Conservation (phyloP, 2,888 invertebrate genomes). For the Sinopyrophorus schimmeli region DNA sequence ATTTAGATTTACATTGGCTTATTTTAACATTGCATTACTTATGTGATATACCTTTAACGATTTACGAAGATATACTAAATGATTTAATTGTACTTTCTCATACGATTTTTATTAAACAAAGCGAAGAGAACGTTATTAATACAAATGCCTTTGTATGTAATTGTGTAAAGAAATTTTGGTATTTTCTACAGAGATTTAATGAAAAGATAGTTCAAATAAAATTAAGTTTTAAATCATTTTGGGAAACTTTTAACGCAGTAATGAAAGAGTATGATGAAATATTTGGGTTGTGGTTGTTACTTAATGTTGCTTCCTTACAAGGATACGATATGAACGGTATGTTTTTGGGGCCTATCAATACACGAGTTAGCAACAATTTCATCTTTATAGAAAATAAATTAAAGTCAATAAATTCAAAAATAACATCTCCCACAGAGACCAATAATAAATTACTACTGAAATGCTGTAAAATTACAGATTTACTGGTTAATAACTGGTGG, state of each 20-base stretch:
- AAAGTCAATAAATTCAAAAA: conserved; percentile 36
- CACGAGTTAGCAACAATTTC: conserved; percentile 41
- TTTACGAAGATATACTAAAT: conserved; percentile 36
- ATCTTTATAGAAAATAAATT: conserved; percentile 42
- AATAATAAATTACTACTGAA: conserved; percentile 37
- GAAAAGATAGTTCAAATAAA: conserved; percentile 22
- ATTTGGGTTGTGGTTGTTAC: conserved; percentile 44
- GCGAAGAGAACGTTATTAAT: conserved; percentile 8
- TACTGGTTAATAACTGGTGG: conserved; percentile 47
- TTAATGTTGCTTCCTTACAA: conserved; percentile 41
- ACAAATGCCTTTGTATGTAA: conserved; percentile 40
- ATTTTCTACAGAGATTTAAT: conserved; percentile 41
- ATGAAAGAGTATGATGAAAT: conserved; percentile 40
- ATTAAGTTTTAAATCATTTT: conserved; percentile 38
- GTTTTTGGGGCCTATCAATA: conserved; percentile 28
- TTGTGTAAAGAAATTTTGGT: conserved; percentile 46
- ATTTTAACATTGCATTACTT: conserved; percentile 22
- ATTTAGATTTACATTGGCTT: conserved; percentile 32
- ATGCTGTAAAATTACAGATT: conserved; percentile 42
- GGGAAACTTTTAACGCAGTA: conserved; percentile 45
- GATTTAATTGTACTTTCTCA: conserved; percentile 42
- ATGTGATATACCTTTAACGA: conserved; percentile 13
- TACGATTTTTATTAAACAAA: conserved; percentile 36
- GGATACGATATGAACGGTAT: conserved; percentile 23
- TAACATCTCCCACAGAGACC: not conserved